Conservation (phyloP, 2,113 vertebrate genomes). For the Bujurquina vittata region DNA sequence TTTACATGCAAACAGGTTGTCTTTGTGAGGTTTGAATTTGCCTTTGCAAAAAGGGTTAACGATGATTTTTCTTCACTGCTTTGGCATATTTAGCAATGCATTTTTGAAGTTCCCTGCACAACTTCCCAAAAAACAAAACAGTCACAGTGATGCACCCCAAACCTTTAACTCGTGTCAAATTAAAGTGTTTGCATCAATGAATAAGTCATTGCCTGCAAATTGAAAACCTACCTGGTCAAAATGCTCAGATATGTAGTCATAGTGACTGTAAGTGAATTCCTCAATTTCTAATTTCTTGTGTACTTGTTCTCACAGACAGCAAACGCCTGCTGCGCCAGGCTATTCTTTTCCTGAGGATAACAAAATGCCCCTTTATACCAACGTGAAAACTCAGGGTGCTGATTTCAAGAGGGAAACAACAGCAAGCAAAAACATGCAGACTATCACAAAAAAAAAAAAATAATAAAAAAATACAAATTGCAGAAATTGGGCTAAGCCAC, state of each 20-base stretch:
- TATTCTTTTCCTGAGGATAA: not conserved
- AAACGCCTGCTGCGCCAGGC: not conserved
- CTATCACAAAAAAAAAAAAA: not conserved
- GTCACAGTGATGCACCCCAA: not conserved
- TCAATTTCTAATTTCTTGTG: not conserved
- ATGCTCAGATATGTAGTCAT: not conserved
- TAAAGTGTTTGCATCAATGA: not conserved
- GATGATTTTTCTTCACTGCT: not conserved
- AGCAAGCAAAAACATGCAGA: not conserved
- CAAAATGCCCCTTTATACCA: not conserved
- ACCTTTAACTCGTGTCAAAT: not conserved
- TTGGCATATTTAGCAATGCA: accelerated
- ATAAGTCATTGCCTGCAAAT: no score
- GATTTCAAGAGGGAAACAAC: no score
- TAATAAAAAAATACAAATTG: not conserved
- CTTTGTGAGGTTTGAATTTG: not conserved
- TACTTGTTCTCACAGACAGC: not conserved
- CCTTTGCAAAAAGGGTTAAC: not conserved
- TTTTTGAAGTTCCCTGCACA: not conserved
- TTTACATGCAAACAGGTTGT: not conserved
- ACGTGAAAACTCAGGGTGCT: not conserved
- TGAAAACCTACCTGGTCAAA: not conserved
- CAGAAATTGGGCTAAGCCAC: not conserved
- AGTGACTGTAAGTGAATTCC: not conserved
- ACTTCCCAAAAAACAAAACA: not conserved